Conservation (phyloP, 2,113 vertebrate genomes). For the Leptocoma aspasia region DNA sequence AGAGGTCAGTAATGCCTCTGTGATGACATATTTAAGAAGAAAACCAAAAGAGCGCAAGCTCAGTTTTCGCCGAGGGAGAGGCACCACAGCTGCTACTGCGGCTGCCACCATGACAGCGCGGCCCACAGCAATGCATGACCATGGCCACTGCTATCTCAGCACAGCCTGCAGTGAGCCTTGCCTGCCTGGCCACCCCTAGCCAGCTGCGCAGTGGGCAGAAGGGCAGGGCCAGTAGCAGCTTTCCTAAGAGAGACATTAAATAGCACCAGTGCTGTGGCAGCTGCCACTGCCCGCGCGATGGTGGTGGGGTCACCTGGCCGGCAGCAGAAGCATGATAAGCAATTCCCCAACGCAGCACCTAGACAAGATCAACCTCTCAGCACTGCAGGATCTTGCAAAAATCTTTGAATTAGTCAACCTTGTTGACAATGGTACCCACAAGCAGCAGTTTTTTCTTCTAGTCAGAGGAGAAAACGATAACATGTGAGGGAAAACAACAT, state of each 20-base stretch:
- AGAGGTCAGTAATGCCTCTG: neutral
- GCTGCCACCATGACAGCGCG: rapidly evolving
- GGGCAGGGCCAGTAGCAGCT: neutral
- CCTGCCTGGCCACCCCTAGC: neutral
- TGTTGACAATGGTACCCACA: neutral
- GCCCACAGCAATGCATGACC: neutral
- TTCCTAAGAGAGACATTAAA: neutral
- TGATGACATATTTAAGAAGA: neutral
- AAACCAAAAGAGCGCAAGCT: neutral
- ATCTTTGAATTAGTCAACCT: neutral
- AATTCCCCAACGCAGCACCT: neutral
- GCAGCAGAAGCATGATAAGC: neutral
- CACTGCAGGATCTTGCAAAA: neutral
- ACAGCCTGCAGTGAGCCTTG: neutral
- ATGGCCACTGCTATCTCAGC: too few relatives aligned
- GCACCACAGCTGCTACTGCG: rapidly evolving
- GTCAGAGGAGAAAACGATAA: neutral
- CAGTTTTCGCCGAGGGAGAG: neutral
- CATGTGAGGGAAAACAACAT: neutral
- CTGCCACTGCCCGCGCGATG: rapidly evolving
- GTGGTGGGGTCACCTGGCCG: rapidly evolving
- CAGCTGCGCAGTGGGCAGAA: rapidly evolving
- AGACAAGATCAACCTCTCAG: neutral
- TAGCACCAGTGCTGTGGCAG: rapidly evolving
- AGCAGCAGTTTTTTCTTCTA: neutral